Evolutionary conservation across 1,140 invertebrate genomes (phyloP), one percentile per base, ranked within the genome.

Genomic region (Heterodera carotae): DNA sequence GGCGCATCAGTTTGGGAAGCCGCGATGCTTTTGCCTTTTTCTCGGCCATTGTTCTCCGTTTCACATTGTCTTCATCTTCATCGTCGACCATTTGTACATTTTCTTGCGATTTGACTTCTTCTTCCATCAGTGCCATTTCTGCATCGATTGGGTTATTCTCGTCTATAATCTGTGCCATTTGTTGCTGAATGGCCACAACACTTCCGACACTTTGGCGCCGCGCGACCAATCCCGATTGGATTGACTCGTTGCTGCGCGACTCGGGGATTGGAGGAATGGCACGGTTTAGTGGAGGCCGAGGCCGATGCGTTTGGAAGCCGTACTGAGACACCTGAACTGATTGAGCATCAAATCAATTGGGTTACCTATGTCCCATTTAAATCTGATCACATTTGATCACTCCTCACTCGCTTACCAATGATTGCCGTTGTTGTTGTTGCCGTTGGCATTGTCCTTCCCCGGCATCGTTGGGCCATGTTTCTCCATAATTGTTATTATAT

Each of bases 221-320:
- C 10, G 25, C 36, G 4, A 59, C n/a, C 59, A 68, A 39, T 29
- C 68, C 48, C 33, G 82, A 83, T 25, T 74, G 75, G 62, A 83
- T 83, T 18, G 82, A 83, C 66, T 83, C 82, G 69, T 83, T 82
- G 33, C 79, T 82, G 68, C 73, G 70, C 29, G 83, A 84, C 72
- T 83, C 82, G n/a, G 82, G 82, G 53, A 83, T 83, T 15, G 82
- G 83, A 22, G 82, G 82, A 59, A 83, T 83, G n/a, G 82, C 82
- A 25, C 82, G 31, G 56, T 83, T 83, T 18, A 83, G 69, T 5
- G 82, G 82, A 10, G 82, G 82, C 56, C 82, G 72, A 31, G 48
- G 82, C 62, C 77, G 53, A 64, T 74, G 72, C n/a, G 72, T 62
- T 74, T 74, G 72, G 64, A 74, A 74, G 36, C 73, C 56, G 80